These are phyloP conservation scores for Malacosoma neustria DNA, from an alignment of 2,888 invertebrate genomes.

Conservation along the genomic window DNA sequence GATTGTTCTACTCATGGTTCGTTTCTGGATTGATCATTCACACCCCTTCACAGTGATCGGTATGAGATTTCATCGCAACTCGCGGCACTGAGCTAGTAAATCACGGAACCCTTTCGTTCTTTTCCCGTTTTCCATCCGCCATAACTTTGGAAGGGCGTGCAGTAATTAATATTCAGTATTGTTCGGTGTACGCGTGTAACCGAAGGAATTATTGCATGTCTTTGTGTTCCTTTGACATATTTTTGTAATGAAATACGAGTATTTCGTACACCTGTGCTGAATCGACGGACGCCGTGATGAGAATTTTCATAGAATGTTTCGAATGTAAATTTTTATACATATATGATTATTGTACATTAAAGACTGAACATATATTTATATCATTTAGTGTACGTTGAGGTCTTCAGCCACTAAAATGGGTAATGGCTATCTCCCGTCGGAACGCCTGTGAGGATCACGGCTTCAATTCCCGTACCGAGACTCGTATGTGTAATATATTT, in stretches of 20 bases:
- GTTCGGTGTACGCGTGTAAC: slow-evolving; percentile 18
- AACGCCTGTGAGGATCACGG: too few species aligned
- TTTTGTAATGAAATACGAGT: slow-evolving; percentile 2
- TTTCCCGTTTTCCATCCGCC: slow-evolving; percentile 16
- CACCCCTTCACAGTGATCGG: neutral
- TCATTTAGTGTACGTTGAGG: too few species aligned
- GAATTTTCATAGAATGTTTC: too few species aligned
- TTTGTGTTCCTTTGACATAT: slow-evolving; percentile 12
- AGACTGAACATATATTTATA: too few species aligned
- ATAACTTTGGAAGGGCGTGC: slow-evolving; percentile 24
- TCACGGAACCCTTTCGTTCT: slow-evolving; percentile 8
- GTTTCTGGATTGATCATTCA: neutral
- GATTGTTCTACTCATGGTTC: too few species aligned
- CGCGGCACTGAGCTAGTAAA: neutral
- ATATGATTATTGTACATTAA: too few species aligned
- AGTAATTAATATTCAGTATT: slow-evolving; percentile 44
- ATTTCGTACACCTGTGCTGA: neutral
- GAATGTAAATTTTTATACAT: too few species aligned
- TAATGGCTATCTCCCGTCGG: too few species aligned
- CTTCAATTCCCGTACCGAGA: too few species aligned
- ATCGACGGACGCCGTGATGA: neutral
- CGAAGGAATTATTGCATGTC: slow-evolving; percentile 17
- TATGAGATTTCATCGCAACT: neutral
- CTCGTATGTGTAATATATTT: too few species aligned
- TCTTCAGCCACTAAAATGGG: too few species aligned